phyloP scores from a whole-genome alignment of 1,140 invertebrate species.

The Anadara kagoshimensis region DNA sequence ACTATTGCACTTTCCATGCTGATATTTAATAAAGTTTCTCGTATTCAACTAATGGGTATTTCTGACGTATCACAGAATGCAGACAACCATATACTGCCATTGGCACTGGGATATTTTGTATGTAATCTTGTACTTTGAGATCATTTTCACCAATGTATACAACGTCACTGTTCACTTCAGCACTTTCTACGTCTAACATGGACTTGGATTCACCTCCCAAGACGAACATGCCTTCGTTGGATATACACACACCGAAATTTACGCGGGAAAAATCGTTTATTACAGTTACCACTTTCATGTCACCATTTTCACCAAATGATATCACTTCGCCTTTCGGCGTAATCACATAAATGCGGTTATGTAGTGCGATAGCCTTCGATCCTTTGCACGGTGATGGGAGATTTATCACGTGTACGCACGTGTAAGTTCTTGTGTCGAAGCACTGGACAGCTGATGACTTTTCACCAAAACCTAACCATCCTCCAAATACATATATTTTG shows the following conservation, averaged over 20 bases:
- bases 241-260: conserved; percentile 22
- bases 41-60: conserved; percentile 20
- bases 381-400: conserved; percentile 28
- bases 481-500: conserved; percentile 38
- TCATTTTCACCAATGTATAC: background rate
- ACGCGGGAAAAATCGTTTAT: conserved; percentile 24
- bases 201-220: conserved; percentile 26
- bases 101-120: conserved; percentile 17
- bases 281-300: background rate
- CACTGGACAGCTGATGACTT: conserved; percentile 35
- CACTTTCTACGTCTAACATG: background rate
- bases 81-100: conserved; percentile 20
- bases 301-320: conserved; percentile 25
- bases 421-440: conserved; percentile 34
- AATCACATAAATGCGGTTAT: conserved; percentile 16
- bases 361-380: conserved; percentile 12
- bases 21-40: too few relatives aligned
- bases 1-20: too few relatives aligned
- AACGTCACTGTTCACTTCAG: conserved; percentile 16
- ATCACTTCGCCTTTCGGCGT: conserved; percentile 25
- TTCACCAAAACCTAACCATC: conserved; percentile 22
- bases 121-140: background rate
- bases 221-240: conserved; percentile 3
- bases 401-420: conserved; percentile 26
- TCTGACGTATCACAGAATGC: conserved; percentile 13